phyloP scores from a whole-genome alignment of 2,113 vertebrate species.

The Trichechus manatus region DNA sequence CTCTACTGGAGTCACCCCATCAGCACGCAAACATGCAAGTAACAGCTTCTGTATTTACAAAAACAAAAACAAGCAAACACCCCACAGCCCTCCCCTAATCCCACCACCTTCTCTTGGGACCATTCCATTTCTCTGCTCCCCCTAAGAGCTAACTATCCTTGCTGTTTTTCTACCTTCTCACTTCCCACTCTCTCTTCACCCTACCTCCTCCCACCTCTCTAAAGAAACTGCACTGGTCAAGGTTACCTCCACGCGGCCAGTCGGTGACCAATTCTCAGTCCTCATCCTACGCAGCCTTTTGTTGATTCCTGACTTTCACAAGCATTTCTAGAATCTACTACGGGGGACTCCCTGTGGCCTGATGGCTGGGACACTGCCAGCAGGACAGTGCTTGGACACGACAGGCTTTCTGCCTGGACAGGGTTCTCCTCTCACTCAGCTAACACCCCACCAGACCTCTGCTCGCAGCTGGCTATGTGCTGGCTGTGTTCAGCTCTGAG shows the following conservation, averaged over 20 bases:
- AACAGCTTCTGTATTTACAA: not conserved
- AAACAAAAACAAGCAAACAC: not conserved
- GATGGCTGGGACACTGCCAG: not conserved
- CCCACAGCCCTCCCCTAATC: too few relatives aligned
- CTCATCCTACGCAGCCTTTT: not conserved
- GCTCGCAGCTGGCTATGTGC: accelerated
- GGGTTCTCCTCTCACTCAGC: not conserved
- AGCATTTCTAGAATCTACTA: accelerated
- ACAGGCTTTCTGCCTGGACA: not conserved
- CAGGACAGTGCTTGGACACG: not conserved
- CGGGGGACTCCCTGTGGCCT: not conserved
- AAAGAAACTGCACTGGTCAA: accelerated
- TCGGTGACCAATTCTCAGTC: not conserved
- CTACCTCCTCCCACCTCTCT: not conserved
- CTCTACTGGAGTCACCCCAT: not conserved
- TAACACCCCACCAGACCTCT: not conserved
- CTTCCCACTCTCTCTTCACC: not conserved
- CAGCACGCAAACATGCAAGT: not conserved
- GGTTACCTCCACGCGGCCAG: not conserved
- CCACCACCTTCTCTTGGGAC: not conserved
- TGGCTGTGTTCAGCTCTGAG: not conserved
- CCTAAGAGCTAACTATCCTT: not conserved
- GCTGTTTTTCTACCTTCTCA: not conserved
- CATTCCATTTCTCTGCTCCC: not conserved
- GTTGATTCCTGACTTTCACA: not conserved